phyloP scores from a whole-genome alignment of 2,797 vertebrate genomes.

The Pseudochromis fuscus region DNA sequence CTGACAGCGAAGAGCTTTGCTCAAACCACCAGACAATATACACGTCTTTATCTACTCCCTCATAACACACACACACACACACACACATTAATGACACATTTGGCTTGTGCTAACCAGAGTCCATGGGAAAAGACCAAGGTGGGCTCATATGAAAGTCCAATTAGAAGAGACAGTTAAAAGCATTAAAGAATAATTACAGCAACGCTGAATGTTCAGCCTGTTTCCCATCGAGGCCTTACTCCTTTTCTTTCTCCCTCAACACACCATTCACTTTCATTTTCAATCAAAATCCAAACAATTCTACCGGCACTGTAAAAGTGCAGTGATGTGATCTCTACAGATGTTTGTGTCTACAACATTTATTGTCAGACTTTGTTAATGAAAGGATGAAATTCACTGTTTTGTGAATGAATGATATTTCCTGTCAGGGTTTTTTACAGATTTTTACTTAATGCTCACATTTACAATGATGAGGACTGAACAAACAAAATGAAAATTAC shows the following conservation, averaged over 20 bases:
- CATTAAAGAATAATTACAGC: constrained; percentile 64
- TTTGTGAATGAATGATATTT: constrained; percentile 4
- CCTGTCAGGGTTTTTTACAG: neutral
- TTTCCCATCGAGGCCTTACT: constrained; percentile 46
- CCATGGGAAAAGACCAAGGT: constrained; percentile 67
- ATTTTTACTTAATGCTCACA: constrained; percentile 9
- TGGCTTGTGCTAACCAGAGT: constrained; percentile 67
- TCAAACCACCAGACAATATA: constrained; percentile 76
- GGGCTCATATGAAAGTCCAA: constrained; percentile 70
- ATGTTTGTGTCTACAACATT: constrained; percentile 16
- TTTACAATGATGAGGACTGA: constrained; percentile 20
- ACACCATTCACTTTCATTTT: constrained; percentile 54
- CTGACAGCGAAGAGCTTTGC: constrained; percentile 74
- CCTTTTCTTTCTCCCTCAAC: constrained; percentile 31
- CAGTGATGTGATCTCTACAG: constrained; percentile 11
- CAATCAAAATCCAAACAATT: constrained; percentile 54
- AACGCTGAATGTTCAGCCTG: constrained; percentile 52
- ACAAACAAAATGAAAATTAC: constrained; percentile 4
- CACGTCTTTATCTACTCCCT: constrained; percentile 48
- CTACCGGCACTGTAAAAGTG: constrained; percentile 18
- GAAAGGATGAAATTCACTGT: constrained; percentile 14
- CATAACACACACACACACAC: constrained; percentile 19
- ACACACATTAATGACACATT: constrained; percentile 42
- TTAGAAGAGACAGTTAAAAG: constrained; percentile 73
- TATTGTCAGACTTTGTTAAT: constrained; percentile 11